Percentiles rank a stretch among this genome's conserved stretches.
phyloP scores from a whole-genome alignment of 1,140 invertebrate species.

The Pentalonia nigronervosa region DNA sequence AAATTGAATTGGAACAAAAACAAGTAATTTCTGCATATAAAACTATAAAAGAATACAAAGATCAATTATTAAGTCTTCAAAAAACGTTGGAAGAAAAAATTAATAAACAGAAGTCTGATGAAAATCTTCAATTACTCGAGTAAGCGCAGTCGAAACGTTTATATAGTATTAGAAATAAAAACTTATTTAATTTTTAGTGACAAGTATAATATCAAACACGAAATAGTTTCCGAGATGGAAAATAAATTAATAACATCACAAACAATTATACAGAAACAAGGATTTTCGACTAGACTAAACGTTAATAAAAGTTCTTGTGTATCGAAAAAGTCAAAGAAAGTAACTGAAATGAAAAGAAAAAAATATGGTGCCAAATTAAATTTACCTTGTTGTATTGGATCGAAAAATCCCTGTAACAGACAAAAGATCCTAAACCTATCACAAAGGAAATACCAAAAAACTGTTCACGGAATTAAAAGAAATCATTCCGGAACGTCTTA shows the following conservation, averaged over 20 bases:
- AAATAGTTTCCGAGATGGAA: neutral
- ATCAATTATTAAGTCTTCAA: neutral
- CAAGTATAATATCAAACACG: too few relatives aligned
- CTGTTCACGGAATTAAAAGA: too few relatives aligned
- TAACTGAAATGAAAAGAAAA: neutral
- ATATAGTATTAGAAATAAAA: neutral
- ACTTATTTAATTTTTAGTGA: neutral
- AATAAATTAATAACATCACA: neutral
- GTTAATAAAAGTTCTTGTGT: neutral
- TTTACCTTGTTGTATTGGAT: slow-evolving; percentile 7
- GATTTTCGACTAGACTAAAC: neutral
- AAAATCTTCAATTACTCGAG: neutral
- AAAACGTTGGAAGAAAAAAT: neutral
- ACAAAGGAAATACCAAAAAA: too few relatives aligned
- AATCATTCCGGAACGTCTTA: too few relatives aligned
- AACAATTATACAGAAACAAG: neutral
- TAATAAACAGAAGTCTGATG: neutral
- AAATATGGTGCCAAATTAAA: neutral
- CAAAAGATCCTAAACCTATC: neutral
- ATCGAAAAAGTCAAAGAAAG: neutral
- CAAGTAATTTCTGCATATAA: neutral
- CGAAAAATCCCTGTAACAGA: neutral
- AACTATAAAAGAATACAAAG: neutral
- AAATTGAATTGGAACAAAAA: neutral
- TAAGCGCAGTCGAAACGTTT: neutral